Conservation (phyloP, 2,113 vertebrate genomes). For the Mola mola region DNA sequence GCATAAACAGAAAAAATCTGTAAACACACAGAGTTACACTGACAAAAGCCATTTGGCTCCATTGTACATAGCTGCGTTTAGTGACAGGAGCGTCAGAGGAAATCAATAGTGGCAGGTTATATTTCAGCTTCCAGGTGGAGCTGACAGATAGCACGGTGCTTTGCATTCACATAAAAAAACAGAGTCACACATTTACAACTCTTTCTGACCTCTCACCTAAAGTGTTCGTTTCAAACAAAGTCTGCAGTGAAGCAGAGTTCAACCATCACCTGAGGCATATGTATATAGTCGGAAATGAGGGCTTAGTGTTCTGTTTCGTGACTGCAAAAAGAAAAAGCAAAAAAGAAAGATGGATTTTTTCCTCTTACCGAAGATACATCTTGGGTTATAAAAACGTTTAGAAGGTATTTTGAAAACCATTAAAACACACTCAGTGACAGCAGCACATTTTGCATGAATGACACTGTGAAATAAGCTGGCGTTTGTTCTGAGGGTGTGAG, state of each 20-base stretch:
- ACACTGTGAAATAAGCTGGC: slow-evolving; percentile 7
- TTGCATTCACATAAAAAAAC: slow-evolving; percentile 10
- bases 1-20: no score
- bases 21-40: neutral
- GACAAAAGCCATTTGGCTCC: neutral
- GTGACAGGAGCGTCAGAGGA: neutral
- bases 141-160: neutral
- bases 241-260: slow-evolving; percentile 7
- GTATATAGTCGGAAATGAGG: neutral
- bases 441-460: slow-evolving; percentile 7
- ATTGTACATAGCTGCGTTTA: neutral
- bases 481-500: slow-evolving; percentile 1
- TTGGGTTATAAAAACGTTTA: no score
- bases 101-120: neutral
- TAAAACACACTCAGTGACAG: neutral
- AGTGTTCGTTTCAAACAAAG: neutral
- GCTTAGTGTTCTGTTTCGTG: neutral
- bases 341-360: neutral
- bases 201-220: slow-evolving; percentile 5
- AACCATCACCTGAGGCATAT: slow-evolving; percentile 1
- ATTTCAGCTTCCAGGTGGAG: slow-evolving; percentile 6
- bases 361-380: no score
- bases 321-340: neutral
- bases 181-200: neutral
- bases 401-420: slow-evolving; percentile 12